Evolutionary conservation across 2,113 vertebrate species (phyloP).

Genomic region (Setophaga coronata): DNA sequence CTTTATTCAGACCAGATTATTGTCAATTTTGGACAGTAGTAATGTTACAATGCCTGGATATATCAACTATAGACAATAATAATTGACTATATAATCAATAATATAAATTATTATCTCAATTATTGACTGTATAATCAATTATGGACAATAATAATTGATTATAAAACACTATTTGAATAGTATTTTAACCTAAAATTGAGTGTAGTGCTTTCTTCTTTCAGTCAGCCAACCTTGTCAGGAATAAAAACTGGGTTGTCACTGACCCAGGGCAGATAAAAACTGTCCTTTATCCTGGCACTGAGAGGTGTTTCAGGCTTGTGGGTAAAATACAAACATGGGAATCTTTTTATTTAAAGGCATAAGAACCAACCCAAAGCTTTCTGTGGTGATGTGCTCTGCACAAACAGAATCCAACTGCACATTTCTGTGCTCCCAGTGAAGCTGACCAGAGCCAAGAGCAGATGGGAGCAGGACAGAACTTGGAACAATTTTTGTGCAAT

Average conservation of each 20-base stretch:
- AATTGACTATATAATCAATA: too few relatives aligned
- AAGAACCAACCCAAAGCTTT: not conserved
- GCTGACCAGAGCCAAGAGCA: not conserved
- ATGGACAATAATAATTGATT: not conserved
- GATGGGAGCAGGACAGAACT: not conserved
- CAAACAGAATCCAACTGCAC: not conserved
- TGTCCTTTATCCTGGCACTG: not conserved
- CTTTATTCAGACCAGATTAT: not conserved
- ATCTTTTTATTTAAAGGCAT: not conserved
- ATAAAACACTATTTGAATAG: not conserved
- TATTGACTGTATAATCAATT: not conserved
- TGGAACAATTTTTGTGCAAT: not conserved
- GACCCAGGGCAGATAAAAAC: not conserved
- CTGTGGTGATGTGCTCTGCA: not conserved
- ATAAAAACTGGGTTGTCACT: not conserved
- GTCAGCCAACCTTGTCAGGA: not conserved
- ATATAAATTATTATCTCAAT: not conserved
- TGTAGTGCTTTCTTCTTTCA: not conserved
- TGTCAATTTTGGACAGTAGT: not conserved
- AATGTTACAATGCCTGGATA: not conserved
- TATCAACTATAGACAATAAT: not conserved
- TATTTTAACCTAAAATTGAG: not conserved
- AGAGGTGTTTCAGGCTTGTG: not conserved
- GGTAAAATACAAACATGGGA: not conserved
- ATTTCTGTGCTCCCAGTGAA: not conserved